Base-by-base conservation (phyloP, 2,113 vertebrate species). In the Forbesichthys papilliferus region DNA sequence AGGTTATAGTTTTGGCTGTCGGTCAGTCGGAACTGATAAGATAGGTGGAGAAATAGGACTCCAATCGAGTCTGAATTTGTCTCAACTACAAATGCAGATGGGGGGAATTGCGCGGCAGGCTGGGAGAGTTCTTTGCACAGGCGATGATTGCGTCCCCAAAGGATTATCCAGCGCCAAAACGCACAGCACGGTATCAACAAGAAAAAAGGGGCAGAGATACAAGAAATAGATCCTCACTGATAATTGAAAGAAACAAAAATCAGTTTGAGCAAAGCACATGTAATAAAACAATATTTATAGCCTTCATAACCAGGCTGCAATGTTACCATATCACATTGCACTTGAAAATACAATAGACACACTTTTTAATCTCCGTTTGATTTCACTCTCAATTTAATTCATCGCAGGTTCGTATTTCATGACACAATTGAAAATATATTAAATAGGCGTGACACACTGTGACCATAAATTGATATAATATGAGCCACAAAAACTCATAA, bases 31-130 rank as follows among this genome's bases (percentile, higher is more conserved):
- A 73, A 36, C 66, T 64, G 67, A 64, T 70, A 77, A 66, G 68
- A 83, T 69, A 63, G 16, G 8, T 33, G 27, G 57, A 4, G 51
- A 18, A 27, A 27, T 11, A 70, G 9, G 14, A 11, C 33, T 63
- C 71, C 71, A 56, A 55, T 16, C 64, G 70, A 34, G 36, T 56
- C 71, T 75, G 64, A 12, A 68, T 81, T 78, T 81, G 82, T 79
- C 79, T 78, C 64, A 33, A 63, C 46, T 73, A 66, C 73, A 77
- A 79, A 80, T 67, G 74, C 80, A 88, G 80, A 84, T 87, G 79
- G 71, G 82, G 74, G 65, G 74, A 75, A 84, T 82, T 78, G 67
- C 68, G 78, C 64, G 42, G 59, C 20, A 51, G 12, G 69, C 77
- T 72, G 78, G 71, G 67, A 49, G 12, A 48, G 71, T 69, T 85